These are phyloP conservation scores for Apocheima hispidaria DNA, from an alignment of 2,888 invertebrate genomes.

Conservation along the genomic window DNA sequence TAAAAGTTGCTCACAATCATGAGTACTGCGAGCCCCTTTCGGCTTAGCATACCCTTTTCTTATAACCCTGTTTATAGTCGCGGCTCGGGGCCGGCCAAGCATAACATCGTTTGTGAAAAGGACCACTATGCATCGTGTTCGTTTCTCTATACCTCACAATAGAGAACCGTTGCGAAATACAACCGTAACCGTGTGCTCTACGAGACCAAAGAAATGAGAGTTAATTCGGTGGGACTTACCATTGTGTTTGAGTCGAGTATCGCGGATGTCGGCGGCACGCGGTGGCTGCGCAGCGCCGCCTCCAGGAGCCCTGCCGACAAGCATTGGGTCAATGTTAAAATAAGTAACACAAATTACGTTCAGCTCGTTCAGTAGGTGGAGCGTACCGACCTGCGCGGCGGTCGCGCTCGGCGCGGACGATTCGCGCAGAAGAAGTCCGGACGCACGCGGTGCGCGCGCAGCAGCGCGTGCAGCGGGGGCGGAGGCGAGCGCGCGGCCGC, in stretches of 20 bases:
- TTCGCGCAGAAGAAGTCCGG: slow-evolving; percentile 93
- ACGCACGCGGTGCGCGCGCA: slow-evolving; percentile 87
- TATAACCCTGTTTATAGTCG: too few species aligned
- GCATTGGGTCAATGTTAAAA: background rate
- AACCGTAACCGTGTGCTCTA: background rate
- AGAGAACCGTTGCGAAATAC: background rate
- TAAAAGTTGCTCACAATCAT: too few species aligned
- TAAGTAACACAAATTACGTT: too few species aligned
- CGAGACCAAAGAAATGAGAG: background rate
- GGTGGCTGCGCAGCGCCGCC: background rate
- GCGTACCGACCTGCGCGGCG: background rate
- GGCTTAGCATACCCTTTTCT: too few species aligned
- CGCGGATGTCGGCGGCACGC: slow-evolving; percentile 10
- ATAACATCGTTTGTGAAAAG: too few species aligned
- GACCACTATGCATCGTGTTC: too few species aligned
- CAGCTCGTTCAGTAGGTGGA: background rate
- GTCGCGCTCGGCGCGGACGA: slow-evolving; percentile 55
- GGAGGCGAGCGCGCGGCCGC: slow-evolving; percentile 82
- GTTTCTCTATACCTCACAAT: background rate
- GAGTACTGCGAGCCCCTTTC: too few species aligned
- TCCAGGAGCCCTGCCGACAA: background rate
- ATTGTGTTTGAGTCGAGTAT: background rate
- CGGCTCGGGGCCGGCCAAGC: too few species aligned
- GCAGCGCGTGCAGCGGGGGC: slow-evolving; percentile 67
- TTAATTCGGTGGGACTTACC: slow-evolving; percentile 6